Percentiles rank a stretch among this genome's conserved stretches.
These are phyloP conservation scores for Acronicta psi DNA, from an alignment of 2,888 invertebrate species.

Conservation along the genomic window DNA sequence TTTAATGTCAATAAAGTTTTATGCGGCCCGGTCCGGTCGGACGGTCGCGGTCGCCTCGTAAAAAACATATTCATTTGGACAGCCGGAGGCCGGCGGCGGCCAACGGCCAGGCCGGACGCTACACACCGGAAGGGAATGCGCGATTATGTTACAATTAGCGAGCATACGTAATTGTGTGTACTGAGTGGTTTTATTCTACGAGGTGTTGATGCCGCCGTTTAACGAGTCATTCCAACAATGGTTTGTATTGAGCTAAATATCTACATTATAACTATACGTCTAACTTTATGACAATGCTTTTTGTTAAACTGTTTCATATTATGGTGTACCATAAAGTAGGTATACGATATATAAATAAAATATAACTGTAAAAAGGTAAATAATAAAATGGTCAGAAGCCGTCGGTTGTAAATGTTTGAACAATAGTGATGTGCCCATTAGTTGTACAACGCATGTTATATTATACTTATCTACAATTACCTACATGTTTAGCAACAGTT, in stretches of 20 bases:
- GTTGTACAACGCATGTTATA: slow-evolving; percentile 33
- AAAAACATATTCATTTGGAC: slow-evolving; percentile 63
- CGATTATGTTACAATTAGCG: slow-evolving; percentile 36
- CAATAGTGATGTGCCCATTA: slow-evolving; percentile 27
- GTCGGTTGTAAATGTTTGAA: slow-evolving; percentile 2
- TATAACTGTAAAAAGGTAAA: no score
- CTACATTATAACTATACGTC: no score
- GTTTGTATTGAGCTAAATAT: slow-evolving; percentile 13
- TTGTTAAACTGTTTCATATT: no score
- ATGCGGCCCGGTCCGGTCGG: slow-evolving; percentile 37
- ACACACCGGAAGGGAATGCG: slow-evolving; percentile 26
- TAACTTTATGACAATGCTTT: no score
- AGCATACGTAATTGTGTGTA: slow-evolving; percentile 20
- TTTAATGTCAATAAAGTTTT: slow-evolving; percentile 69
- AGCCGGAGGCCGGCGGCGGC: slow-evolving; percentile 7
- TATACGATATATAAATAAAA: no score
- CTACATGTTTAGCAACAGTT: slow-evolving; percentile 36
- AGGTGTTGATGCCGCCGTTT: slow-evolving; percentile 11
- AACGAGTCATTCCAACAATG: background rate
- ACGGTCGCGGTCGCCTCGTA: no score
- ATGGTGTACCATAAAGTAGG: no score
- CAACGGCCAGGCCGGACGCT: slow-evolving; percentile 17
- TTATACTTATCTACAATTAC: no score
- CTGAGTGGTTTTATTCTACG: slow-evolving; percentile 14
- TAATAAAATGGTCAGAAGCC: no score